Evolutionary conservation across 2,888 invertebrate genomes (phyloP).

Genomic region (Helobdella robusta): DNA sequence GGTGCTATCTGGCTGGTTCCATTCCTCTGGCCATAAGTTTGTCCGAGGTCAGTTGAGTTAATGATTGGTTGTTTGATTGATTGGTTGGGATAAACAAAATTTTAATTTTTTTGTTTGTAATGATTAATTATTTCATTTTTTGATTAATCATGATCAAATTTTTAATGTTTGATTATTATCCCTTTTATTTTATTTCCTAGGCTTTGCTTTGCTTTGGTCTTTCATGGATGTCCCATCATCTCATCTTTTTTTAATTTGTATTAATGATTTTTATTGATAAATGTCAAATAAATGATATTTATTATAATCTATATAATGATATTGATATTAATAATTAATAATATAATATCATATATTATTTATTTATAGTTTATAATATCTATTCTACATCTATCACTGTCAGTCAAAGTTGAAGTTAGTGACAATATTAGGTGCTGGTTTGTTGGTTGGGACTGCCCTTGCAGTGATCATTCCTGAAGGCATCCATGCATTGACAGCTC

Average conservation of each 20-base stretch:
- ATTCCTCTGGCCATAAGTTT: constrained; percentile 85
- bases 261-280: neutral
- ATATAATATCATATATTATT: too few relatives aligned
- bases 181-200: too few relatives aligned
- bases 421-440: constrained; percentile 89
- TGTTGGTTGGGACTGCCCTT: constrained; percentile 90
- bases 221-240: neutral
- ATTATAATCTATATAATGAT: neutral
- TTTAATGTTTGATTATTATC: too few relatives aligned
- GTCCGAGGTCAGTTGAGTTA: constrained; percentile 67
- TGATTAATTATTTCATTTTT: too few relatives aligned
- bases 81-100: neutral
- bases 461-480: constrained; percentile 98
- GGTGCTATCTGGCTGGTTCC: constrained; percentile 86
- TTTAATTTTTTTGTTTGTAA: neutral
- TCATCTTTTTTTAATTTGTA: neutral
- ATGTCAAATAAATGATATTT: neutral
- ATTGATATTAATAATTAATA: neutral
- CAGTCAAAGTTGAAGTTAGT: constrained; percentile 86
- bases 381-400: constrained; percentile 39
- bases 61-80: neutral
- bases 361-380: neutral
- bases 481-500: constrained; percentile 66
- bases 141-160: too few relatives aligned
- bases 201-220: too few relatives aligned